Evolutionary conservation across 1,140 invertebrate species (phyloP).

Genomic region (Augochlora pura): DNA sequence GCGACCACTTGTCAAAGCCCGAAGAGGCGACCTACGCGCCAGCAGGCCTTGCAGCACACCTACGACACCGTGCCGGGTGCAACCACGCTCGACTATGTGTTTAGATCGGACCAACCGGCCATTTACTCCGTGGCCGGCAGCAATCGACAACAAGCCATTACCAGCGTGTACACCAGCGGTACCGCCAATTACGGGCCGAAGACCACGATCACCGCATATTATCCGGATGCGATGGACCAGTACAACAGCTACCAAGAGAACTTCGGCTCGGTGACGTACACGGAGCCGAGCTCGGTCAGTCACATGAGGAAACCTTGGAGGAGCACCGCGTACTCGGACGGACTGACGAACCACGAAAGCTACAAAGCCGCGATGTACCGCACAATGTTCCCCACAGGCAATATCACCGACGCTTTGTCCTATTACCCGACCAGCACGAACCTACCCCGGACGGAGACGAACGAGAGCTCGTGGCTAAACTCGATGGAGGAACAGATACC

Average conservation of each 20-base stretch:
- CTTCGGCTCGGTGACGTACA: constrained; percentile 68
- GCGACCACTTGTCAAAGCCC: constrained; percentile 69
- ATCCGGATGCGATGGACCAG: constrained; percentile 85
- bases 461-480: constrained; percentile 82
- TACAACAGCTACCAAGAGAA: constrained; percentile 81
- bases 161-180: constrained; percentile 86
- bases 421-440: constrained; percentile 88
- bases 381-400: constrained; percentile 85
- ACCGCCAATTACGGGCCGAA: constrained; percentile 82
- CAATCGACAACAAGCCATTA: constrained; percentile 85
- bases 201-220: constrained; percentile 81
- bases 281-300: constrained; percentile 70
- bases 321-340: constrained; percentile 78
- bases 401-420: constrained; percentile 87
- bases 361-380: constrained; percentile 85
- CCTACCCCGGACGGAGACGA: constrained; percentile 80
- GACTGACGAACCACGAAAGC: constrained; percentile 83
- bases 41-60: constrained; percentile 69
- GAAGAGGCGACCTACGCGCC: constrained; percentile 71
- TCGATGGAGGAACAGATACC: constrained; percentile 82
- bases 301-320: constrained; percentile 81
- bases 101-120: constrained; percentile 84
- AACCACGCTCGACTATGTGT: constrained; percentile 80
- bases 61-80: constrained; percentile 62
- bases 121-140: constrained; percentile 88